These are phyloP conservation scores for Gymnoscopelus microlampas DNA, from an alignment of 2,797 vertebrate species.

Conservation along the genomic window DNA sequence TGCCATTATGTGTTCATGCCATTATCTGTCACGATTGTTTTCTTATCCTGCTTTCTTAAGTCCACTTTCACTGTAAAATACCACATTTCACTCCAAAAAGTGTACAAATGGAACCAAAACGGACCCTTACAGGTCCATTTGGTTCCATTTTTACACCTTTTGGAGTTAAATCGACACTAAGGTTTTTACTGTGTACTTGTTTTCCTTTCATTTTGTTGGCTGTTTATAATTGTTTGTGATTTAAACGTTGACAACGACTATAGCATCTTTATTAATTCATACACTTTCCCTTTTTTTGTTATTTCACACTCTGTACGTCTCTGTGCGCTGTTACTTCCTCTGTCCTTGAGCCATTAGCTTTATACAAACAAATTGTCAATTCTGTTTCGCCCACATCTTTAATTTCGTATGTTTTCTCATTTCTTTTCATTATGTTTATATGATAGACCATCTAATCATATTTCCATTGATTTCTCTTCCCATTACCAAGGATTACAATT, in stretches of 20 bases:
- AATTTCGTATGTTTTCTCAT: conserved; percentile 57
- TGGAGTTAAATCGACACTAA: too few species aligned
- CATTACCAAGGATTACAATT: conserved; percentile 66
- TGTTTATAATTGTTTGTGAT: background rate
- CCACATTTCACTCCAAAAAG: too few species aligned
- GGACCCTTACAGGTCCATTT: too few species aligned
- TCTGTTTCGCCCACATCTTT: conserved; percentile 56
- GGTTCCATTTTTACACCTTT: too few species aligned
- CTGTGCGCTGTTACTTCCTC: conserved; percentile 43
- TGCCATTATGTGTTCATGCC: conserved; percentile 30
- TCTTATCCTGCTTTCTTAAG: background rate
- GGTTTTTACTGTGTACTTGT: background rate
- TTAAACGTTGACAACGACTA: conserved; percentile 35
- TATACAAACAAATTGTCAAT: conserved; percentile 57
- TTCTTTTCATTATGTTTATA: conserved; percentile 65
- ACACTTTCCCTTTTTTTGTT: conserved; percentile 33
- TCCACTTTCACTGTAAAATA: too few species aligned
- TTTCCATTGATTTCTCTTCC: conserved; percentile 60
- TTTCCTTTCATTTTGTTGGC: background rate
- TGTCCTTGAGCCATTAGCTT: conserved; percentile 61
- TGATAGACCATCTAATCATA: conserved; percentile 60
- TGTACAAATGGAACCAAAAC: too few species aligned
- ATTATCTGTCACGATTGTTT: conserved; percentile 59
- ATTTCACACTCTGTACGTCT: conserved; percentile 46
- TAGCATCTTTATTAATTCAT: conserved; percentile 49